phyloP scores from a whole-genome alignment of 37 sponge, comb jelly and placozoan species.

The Ephydatia muelleri region DNA sequence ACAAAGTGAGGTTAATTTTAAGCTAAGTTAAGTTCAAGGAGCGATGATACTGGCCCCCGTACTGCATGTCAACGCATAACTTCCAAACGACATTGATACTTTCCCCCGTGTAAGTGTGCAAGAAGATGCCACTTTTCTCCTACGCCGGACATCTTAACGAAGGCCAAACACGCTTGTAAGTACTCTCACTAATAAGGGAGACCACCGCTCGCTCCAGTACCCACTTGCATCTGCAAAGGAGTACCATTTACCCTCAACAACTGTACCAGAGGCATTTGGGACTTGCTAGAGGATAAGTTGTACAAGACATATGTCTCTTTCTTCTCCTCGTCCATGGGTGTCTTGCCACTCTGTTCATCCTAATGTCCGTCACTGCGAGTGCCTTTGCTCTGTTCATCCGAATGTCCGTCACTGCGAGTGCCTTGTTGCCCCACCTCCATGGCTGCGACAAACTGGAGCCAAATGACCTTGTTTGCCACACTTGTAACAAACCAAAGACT shows the following conservation, averaged over 20 bases:
- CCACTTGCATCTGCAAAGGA: constrained; percentile 2
- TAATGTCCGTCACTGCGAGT: no score
- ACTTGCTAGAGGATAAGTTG: neutral
- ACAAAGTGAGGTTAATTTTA: neutral
- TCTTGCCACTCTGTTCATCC: no score
- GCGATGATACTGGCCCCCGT: neutral
- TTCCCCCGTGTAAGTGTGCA: neutral
- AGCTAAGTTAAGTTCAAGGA: neutral
- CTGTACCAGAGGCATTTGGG: neutral
- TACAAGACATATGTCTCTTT: neutral
- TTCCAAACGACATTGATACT: neutral
- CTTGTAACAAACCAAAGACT: neutral
- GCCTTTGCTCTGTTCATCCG: no score
- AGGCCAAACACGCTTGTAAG: neutral
- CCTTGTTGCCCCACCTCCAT: no score
- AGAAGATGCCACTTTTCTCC: neutral
- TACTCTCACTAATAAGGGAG: constrained; percentile 2
- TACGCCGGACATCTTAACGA: neutral
- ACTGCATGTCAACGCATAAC: neutral
- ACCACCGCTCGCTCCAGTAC: constrained; percentile 1
- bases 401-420: no score
- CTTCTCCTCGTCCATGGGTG: no score
- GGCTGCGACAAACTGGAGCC: neutral
- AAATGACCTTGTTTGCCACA: constrained; percentile 6
- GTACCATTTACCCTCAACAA: neutral